phyloP scores from a whole-genome alignment of 1,140 invertebrate genomes.

The Yoshiicerus persimilis region DNA sequence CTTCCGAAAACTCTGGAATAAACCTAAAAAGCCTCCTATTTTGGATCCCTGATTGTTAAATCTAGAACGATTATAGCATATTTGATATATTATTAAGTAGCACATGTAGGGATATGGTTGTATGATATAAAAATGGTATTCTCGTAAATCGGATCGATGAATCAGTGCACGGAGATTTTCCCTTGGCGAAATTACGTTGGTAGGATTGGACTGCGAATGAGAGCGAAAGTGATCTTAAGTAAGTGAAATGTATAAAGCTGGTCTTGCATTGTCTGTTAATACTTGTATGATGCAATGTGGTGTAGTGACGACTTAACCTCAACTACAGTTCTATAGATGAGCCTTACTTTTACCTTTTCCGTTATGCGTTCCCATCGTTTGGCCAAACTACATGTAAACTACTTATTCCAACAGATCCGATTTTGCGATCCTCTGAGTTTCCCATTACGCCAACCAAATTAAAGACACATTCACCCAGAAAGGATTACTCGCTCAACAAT shows the following conservation, averaged over 20 bases:
- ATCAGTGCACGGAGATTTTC: constrained; percentile 25
- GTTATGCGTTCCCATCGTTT: not conserved
- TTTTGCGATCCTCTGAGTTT: constrained; percentile 47
- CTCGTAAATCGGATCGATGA: not conserved
- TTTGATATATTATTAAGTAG: too few species aligned
- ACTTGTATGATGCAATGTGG: not conserved
- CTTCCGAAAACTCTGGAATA: too few species aligned
- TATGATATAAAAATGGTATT: not conserved
- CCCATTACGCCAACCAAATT: constrained; percentile 44
- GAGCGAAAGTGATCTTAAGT: not conserved
- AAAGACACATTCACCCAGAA: constrained; percentile 47
- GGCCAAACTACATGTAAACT: not conserved
- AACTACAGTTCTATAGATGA: not conserved
- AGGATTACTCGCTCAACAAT: constrained; percentile 32
- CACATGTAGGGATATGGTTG: not conserved
- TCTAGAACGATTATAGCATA: too few species aligned
- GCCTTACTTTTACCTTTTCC: not conserved
- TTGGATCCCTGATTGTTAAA: too few species aligned
- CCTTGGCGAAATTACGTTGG: not conserved
- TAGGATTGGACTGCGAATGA: not conserved
- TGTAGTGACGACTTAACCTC: too few species aligned
- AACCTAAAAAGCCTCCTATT: too few species aligned
- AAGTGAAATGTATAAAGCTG: not conserved
- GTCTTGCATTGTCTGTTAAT: too few species aligned
- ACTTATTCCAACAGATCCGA: constrained; percentile 25